These are phyloP conservation scores for Malthinus flaveolus DNA, from an alignment of 2,888 invertebrate species.

Conservation along the genomic window DNA sequence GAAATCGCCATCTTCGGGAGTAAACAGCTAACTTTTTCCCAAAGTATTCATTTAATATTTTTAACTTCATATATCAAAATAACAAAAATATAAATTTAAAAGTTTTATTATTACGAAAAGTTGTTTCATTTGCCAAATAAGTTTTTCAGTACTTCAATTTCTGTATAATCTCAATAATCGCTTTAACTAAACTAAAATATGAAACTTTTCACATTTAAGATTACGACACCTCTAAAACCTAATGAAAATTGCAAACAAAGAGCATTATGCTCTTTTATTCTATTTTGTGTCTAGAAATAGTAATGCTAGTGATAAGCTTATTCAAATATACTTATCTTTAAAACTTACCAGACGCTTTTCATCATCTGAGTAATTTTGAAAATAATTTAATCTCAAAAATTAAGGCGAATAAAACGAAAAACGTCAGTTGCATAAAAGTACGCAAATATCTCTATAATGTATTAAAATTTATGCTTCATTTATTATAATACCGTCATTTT, in stretches of 20 bases:
- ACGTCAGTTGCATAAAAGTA: slow-evolving; percentile 23
- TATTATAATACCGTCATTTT: slow-evolving; percentile 33
- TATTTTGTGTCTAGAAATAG: neutral
- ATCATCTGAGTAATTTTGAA: neutral
- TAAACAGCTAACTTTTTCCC: no score
- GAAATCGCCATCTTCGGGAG: no score
- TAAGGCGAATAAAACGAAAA: neutral
- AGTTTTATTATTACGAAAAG: slow-evolving; percentile 2
- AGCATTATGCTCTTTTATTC: neutral
- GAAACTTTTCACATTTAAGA: slow-evolving; percentile 22
- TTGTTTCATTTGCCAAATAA: slow-evolving; percentile 8
- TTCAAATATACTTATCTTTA: neutral
- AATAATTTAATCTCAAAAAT: neutral
- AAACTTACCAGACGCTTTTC: neutral
- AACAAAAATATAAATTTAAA: neutral
- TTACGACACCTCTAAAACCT: slow-evolving; percentile 17
- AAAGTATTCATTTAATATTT: no score
- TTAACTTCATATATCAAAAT: no score
- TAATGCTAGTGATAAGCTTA: no score
- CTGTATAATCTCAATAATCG: slow-evolving; percentile 10
- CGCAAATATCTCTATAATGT: slow-evolving; percentile 37
- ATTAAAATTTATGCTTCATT: slow-evolving; percentile 41
- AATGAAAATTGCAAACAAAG: slow-evolving; percentile 18
- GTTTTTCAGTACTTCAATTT: slow-evolving; percentile 8
- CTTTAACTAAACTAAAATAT: slow-evolving; percentile 10